Conservation (phyloP, 1,140 invertebrate species). For the Brachionus manjavacas region DNA sequence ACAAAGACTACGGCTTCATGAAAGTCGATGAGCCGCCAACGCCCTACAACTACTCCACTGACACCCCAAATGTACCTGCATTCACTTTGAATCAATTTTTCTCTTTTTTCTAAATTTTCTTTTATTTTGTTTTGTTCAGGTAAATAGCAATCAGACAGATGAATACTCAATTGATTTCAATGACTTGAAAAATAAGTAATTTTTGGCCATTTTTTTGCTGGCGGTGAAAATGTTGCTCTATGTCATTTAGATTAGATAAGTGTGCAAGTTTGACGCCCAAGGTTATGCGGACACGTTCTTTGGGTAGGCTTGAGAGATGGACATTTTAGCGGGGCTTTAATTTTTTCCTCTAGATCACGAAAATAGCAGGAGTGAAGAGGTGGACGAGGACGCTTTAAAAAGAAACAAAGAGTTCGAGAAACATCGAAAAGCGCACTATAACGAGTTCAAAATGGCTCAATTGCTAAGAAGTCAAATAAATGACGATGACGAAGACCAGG, state of each 20-base stretch:
- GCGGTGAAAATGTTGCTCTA: neutral
- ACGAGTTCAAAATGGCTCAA: conserved; percentile 37
- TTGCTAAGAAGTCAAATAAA: neutral
- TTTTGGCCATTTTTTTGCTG: neutral
- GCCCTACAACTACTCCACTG: conserved; percentile 64
- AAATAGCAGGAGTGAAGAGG: neutral
- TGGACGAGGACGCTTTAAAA: neutral
- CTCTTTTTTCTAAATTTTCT: too few species aligned
- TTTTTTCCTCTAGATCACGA: neutral
- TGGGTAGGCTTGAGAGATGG: neutral
- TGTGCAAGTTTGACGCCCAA: neutral
- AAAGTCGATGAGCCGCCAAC: conserved; percentile 94
- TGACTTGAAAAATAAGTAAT: conserved; percentile 34
- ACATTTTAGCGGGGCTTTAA: neutral
- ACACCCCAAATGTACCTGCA: conserved; percentile 9
- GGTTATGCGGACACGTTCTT: neutral
- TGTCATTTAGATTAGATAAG: conserved; percentile 1
- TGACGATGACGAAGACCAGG: conserved; percentile 25
- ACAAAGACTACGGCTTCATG: conserved; percentile 99
- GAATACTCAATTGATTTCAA: conserved; percentile 15
- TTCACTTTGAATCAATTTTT: too few species aligned
- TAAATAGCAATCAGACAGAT: neutral
- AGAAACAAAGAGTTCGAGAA: conserved; percentile 29
- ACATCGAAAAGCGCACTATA: conserved; percentile 36
- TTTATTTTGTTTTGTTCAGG: neutral